Base-by-base conservation (phyloP, 2,113 vertebrate genomes). In the Speoplatyrhinus poulsoni region DNA sequence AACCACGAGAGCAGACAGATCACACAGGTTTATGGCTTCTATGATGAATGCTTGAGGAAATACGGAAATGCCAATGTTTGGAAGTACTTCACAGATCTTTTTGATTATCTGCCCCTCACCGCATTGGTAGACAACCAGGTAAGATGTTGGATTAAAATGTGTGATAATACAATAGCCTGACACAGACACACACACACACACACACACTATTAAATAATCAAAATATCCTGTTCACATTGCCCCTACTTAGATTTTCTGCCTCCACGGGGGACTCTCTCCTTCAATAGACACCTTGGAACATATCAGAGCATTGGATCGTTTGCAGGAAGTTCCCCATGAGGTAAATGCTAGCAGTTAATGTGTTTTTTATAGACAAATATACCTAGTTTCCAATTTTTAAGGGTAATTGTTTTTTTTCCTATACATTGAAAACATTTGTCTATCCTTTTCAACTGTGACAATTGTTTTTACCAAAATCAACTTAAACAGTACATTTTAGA, bases 261-360 rank as follows among this genome's bases (percentile, higher is more conserved):
- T 99, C 81, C 97, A 98, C 64, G 97, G 97, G 82, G 97, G 97
- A 82, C 91, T 99, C 33, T 99, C 97, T 26, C 97, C 97, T 46
- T 98, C 97, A 32, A 98, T 98, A 94, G 96, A 98, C 92, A 99
- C 97, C 85, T 93, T 99, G 92, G 97, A 99, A 92, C 96, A 98
- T 88, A 99, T 98, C 89, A 92, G 97, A 93, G 96, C 96, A 63
- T 94, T 99, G 81, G 97, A 99, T 93, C 96, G 97, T 76, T 90
- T 99, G 70, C 97, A 99, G 87, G 97, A 99, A 91, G 97, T 99
- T 92, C 97, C 97, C 62, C 97, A 99, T 80, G 97, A 98, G 96
- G 97, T 98, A 94, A 11, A 17, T 46, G 13, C 58, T 11, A 26
- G 17, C 9, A 58, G 7, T 12, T 15, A 52, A 52, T 52, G 9